Conservation (phyloP, 1,140 invertebrate species). For the Hylaeus anthracinus region DNA sequence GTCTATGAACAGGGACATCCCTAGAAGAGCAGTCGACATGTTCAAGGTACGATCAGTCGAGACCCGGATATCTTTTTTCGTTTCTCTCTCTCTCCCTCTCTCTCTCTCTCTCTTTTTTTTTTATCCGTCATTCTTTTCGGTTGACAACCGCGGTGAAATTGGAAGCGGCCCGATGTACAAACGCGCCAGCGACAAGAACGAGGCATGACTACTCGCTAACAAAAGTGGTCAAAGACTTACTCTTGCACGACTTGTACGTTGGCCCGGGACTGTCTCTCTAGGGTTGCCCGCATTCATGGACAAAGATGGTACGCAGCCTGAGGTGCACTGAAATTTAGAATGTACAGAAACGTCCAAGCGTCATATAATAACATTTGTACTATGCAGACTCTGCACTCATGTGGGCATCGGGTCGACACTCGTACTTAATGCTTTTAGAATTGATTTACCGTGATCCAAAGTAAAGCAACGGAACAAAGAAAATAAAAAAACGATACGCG, state of each 20-base stretch:
- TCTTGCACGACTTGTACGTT: constrained; percentile 74
- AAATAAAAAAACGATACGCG: constrained; percentile 16
- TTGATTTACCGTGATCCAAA: constrained; percentile 29
- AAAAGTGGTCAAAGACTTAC: constrained; percentile 72
- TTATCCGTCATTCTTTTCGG: background rate
- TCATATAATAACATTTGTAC: constrained; percentile 63
- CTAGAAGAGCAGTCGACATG: constrained; percentile 71
- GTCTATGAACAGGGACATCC: constrained; percentile 66
- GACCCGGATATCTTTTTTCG: constrained; percentile 42
- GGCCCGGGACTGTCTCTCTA: constrained; percentile 74
- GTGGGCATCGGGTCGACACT: constrained; percentile 65
- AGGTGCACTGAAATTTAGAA: constrained; percentile 77
- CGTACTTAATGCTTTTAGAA: constrained; percentile 41
- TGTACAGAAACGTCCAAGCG: constrained; percentile 72
- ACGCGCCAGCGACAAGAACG: constrained; percentile 66
- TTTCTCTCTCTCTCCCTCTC: no score
- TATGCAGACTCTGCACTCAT: constrained; percentile 65
- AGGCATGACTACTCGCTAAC: constrained; percentile 67
- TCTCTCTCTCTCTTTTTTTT: background rate
- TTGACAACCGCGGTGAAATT: constrained; percentile 24
- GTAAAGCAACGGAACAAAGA: constrained; percentile 45
- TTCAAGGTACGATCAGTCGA: constrained; percentile 69
- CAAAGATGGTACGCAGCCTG: constrained; percentile 77
- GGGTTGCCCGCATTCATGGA: constrained; percentile 75
- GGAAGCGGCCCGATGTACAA: constrained; percentile 48